Conservation (phyloP, 1,140 invertebrate species). For the Idris sp. region DNA sequence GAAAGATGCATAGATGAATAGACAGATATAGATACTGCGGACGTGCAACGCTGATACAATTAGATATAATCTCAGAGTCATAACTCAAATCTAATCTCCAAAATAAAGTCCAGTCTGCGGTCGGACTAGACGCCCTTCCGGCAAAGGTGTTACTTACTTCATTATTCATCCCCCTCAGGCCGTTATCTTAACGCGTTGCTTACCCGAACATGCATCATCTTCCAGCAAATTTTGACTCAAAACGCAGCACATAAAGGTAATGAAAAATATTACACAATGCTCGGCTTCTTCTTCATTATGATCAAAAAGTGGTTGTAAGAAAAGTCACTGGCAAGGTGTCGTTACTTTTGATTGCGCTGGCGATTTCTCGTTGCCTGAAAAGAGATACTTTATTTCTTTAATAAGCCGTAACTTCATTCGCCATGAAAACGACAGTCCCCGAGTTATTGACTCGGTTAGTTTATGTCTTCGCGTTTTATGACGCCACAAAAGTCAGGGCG, state of each 20-base stretch:
- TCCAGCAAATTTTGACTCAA: neutral
- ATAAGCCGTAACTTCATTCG: constrained; percentile 73
- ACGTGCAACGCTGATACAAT: constrained; percentile 77
- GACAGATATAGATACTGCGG: constrained; percentile 71
- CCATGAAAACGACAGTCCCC: constrained; percentile 71
- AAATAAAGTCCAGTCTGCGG: constrained; percentile 64
- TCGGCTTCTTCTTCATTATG: neutral
- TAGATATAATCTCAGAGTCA: constrained; percentile 78
- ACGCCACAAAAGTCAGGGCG: constrained; percentile 71
- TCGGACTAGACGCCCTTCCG: constrained; percentile 69
- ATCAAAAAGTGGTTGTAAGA: constrained; percentile 39
- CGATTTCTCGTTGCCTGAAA: constrained; percentile 39
- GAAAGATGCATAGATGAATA: constrained; percentile 72
- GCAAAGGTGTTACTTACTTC: constrained; percentile 75
- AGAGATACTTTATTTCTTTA: constrained; percentile 71
- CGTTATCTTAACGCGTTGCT: constrained; percentile 63
- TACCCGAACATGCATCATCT: constrained; percentile 68
- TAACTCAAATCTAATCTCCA: constrained; percentile 77
- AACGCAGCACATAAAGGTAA: no score
- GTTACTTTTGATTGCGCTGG: constrained; percentile 57
- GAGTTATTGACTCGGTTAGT: constrained; percentile 76
- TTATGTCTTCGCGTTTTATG: constrained; percentile 76
- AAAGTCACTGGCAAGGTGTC: constrained; percentile 26
- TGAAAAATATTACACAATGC: no score
- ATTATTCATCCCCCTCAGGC: constrained; percentile 74